A percentile compares a stretch with the other conserved stretches of the same genome.
phyloP scores from a whole-genome alignment of 2,113 vertebrate genomes.

The Hoplias malabaricus region DNA sequence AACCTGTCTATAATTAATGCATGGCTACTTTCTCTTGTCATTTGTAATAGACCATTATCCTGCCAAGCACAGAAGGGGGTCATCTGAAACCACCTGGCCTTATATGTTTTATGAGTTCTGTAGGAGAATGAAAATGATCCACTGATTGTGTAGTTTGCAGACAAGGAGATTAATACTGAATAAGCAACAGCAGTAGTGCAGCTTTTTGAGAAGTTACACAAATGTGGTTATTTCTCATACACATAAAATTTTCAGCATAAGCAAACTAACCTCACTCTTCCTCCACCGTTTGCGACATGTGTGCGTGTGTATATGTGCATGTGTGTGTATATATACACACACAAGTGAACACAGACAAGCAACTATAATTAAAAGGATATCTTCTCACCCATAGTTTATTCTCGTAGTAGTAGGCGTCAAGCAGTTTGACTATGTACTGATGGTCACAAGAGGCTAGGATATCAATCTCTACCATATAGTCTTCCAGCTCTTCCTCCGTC shows the following conservation, averaged over 20 bases:
- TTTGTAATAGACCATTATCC: slow-evolving; percentile 70
- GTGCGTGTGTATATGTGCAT: background rate
- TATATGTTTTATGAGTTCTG: slow-evolving; percentile 60
- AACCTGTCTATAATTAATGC: slow-evolving; percentile 72
- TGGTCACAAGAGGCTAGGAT: slow-evolving; percentile 97
- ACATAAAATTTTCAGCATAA: background rate
- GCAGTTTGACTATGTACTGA: slow-evolving; percentile 92
- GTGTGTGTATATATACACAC: background rate
- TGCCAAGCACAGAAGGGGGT: slow-evolving; percentile 57
- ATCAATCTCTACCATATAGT: slow-evolving; percentile 99
- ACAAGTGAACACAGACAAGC: background rate
- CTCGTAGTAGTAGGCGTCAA: slow-evolving; percentile 97
- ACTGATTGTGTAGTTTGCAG: slow-evolving; percentile 27
- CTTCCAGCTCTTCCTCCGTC: slow-evolving; percentile 96
- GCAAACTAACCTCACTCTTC: background rate
- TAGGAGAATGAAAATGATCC: slow-evolving; percentile 40
- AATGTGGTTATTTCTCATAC: too few relatives aligned
- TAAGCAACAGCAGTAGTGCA: slow-evolving; percentile 6
- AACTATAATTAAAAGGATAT: background rate
- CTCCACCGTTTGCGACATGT: background rate
- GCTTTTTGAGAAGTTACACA: too few relatives aligned
- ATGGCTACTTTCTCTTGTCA: slow-evolving; percentile 73
- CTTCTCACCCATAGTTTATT: slow-evolving; percentile 93
- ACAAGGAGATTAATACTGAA: background rate
- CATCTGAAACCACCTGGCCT: slow-evolving; percentile 70